Percentiles rank a stretch among this genome's conserved stretches.
Conservation (phyloP, 2,797 vertebrate genomes). For the Buphagus erythrorhynchus region DNA sequence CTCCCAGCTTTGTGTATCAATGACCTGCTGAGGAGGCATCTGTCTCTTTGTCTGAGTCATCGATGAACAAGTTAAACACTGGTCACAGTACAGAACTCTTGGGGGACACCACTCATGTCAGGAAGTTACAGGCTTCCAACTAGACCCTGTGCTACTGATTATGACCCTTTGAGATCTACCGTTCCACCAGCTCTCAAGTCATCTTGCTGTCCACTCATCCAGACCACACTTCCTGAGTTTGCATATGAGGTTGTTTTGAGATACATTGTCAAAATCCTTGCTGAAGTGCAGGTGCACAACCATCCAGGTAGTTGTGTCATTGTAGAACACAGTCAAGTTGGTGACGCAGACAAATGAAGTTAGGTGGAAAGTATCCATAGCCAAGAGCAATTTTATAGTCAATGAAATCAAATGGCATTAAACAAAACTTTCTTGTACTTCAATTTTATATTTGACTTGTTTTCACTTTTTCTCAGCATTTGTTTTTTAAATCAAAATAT, state of each 20-base stretch:
- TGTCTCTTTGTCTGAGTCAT: not conserved
- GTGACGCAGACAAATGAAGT: not conserved
- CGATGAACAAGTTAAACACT: not conserved
- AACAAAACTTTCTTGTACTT: not conserved
- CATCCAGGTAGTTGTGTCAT: too few relatives aligned
- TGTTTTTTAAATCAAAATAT: conserved; percentile 13
- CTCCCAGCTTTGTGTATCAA: not conserved
- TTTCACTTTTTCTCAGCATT: not conserved
- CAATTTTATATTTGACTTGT: conserved; percentile 3
- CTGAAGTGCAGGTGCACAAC: not conserved
- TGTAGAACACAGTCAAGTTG: not conserved
- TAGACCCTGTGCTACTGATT: not conserved
- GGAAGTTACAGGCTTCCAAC: not conserved
- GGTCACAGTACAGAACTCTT: not conserved
- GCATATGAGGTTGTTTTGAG: too few relatives aligned
- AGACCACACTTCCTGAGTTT: not conserved
- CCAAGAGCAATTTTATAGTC: not conserved
- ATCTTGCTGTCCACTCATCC: not conserved
- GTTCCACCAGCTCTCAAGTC: not conserved
- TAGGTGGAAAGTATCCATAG: not conserved
- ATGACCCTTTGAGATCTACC: not conserved
- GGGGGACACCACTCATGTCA: too few relatives aligned
- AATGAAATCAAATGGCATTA: not conserved
- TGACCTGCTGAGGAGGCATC: not conserved
- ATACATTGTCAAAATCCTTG: not conserved